phyloP scores from a whole-genome alignment of 2,888 invertebrate species.

The Drosophila parthenogenetica region DNA sequence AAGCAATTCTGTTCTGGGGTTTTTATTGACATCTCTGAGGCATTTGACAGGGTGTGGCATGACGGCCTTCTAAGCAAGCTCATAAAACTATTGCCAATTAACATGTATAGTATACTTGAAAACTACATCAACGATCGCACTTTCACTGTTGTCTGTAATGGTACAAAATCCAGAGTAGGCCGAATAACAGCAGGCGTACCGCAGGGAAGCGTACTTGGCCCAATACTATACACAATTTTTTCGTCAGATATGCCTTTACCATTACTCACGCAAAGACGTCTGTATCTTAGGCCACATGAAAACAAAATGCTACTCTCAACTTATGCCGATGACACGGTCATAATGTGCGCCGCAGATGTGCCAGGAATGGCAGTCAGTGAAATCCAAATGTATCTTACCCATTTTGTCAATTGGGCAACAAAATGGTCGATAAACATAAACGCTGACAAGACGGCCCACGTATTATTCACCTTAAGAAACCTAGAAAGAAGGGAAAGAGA shows the following conservation, averaged over 20 bases:
- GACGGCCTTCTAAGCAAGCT: constrained; percentile 1
- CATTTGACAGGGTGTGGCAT: constrained; percentile 12
- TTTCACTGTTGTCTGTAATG: neutral
- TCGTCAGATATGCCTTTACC: constrained; percentile 18
- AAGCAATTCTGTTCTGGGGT: neutral
- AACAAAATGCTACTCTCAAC: constrained; percentile 2
- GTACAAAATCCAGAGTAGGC: neutral
- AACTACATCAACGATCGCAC: neutral
- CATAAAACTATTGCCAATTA: neutral
- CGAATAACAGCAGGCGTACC: constrained; percentile 16
- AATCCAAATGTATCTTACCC: neutral
- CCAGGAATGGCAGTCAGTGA: neutral
- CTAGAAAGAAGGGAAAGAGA: neutral
- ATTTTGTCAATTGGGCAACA: neutral
- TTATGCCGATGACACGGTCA: constrained; percentile 17
- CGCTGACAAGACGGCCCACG: neutral
- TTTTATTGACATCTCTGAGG: constrained; percentile 1
- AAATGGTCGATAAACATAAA: neutral
- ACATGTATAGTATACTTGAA: neutral
- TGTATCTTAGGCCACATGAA: neutral
- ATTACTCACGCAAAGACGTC: neutral
- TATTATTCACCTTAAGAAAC: neutral
- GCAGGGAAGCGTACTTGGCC: constrained; percentile 17
- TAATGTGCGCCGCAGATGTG: neutral
- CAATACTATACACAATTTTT: constrained; percentile 11